phyloP scores from a whole-genome alignment of 2,797 vertebrate genomes.

The Micromesistius poutassou region DNA sequence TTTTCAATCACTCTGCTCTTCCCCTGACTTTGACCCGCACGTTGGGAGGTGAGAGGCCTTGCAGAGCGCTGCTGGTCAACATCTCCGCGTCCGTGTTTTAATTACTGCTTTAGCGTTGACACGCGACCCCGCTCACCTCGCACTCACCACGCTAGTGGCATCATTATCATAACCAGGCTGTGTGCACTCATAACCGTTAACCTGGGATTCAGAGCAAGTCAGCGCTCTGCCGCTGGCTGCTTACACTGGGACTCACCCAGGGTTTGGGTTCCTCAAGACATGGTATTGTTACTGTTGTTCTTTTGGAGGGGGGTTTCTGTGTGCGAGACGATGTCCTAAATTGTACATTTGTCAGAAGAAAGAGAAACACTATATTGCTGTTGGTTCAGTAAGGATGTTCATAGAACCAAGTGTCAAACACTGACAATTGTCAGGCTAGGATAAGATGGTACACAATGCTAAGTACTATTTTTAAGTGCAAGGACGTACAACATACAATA shows the following conservation, averaged over 20 bases:
- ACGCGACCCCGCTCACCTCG: slow-evolving; percentile 60
- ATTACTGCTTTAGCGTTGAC: slow-evolving; percentile 64
- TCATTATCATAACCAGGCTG: slow-evolving; percentile 55
- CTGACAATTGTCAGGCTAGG: too few species aligned
- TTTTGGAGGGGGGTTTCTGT: neutral
- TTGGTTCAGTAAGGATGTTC: too few species aligned
- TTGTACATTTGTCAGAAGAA: neutral
- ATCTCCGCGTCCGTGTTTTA: slow-evolving; percentile 52
- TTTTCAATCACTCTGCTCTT: slow-evolving; percentile 62
- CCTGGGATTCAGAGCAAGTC: slow-evolving; percentile 58
- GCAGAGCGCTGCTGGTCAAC: slow-evolving; percentile 34
- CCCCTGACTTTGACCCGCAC: slow-evolving; percentile 68
- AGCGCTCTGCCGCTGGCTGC: slow-evolving; percentile 50
- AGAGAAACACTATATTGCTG: too few species aligned
- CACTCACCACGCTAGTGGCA: slow-evolving; percentile 45
- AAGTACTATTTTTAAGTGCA: too few species aligned
- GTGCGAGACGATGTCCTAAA: neutral
- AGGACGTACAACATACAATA: too few species aligned
- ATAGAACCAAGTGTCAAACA: too few species aligned
- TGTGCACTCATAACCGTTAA: slow-evolving; percentile 54
- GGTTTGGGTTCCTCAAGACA: neutral
- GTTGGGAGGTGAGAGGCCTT: slow-evolving; percentile 49
- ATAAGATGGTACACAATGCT: too few species aligned
- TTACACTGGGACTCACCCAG: neutral
- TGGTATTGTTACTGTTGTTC: neutral